Percentiles rank a stretch among this genome's conserved stretches.
phyloP scores from a whole-genome alignment of 2,797 vertebrate genomes.

The Molossus alvarezi region DNA sequence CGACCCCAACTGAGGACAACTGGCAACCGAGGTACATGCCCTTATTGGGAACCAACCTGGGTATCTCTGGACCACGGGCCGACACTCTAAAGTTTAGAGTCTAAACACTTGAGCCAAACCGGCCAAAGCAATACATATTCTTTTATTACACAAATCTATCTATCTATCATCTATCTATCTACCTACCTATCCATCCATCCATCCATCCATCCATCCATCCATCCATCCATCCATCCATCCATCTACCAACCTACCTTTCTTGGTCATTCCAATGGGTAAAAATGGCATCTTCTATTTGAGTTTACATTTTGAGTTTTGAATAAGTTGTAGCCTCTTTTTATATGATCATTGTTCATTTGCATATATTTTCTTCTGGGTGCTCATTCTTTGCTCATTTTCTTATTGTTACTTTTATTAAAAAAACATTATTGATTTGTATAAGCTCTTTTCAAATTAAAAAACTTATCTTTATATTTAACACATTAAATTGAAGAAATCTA shows the following conservation, averaged over 20 bases:
- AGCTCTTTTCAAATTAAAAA: background rate
- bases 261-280: slow-evolving; percentile 3
- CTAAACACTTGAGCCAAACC: too few relatives aligned
- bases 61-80: too few relatives aligned
- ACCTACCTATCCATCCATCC: background rate
- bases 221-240: background rate
- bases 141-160: background rate
- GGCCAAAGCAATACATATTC: background rate
- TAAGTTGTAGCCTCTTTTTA: background rate
- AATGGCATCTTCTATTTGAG: slow-evolving; percentile 1
- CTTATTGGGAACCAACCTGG: too few relatives aligned
- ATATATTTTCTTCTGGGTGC: background rate
- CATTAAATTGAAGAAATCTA: slow-evolving; percentile 9
- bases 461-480: background rate
- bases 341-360: background rate
- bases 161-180: background rate
- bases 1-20: too few relatives aligned
- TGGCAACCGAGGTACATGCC: too few relatives aligned
- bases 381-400: background rate
- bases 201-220: background rate
- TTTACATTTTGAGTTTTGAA: slow-evolving; percentile 39
- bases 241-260: background rate
- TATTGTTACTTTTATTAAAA: background rate
- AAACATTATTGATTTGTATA: background rate
- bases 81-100: too few relatives aligned